These are phyloP conservation scores for Megalops cyprinoides DNA, from an alignment of 2,797 vertebrate genomes.

Conservation along the genomic window DNA sequence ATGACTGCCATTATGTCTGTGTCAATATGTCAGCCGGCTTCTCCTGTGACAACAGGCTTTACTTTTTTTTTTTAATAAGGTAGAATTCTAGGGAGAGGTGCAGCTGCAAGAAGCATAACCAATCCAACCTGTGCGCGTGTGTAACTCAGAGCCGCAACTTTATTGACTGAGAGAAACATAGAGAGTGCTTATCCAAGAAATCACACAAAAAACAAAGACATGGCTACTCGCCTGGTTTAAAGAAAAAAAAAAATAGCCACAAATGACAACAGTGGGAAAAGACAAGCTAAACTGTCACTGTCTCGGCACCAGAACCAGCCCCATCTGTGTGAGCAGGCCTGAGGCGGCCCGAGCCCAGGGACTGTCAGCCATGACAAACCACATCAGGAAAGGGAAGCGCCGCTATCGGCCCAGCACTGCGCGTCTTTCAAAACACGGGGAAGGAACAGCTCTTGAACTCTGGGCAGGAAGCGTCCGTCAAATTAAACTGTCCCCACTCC, in stretches of 20 bases:
- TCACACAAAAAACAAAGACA: not conserved
- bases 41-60: no score
- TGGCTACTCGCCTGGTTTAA: not conserved
- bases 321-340: not conserved
- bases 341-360: not conserved
- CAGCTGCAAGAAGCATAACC: not conserved
- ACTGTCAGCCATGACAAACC: slow-evolving; percentile 22
- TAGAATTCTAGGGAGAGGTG: not conserved
- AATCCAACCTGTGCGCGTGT: not conserved
- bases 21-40: not conserved
- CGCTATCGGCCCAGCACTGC: slow-evolving; percentile 6
- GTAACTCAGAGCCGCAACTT: no score
- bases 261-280: not conserved
- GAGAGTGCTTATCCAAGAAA: no score
- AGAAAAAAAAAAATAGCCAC: not conserved
- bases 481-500: not conserved
- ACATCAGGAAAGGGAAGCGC: slow-evolving; percentile 36
- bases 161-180: no score
- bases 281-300: not conserved
- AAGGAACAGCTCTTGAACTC: slow-evolving; percentile 20
- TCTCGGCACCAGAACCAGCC: not conserved
- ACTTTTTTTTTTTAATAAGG: no score
- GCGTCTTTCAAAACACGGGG: slow-evolving; percentile 10
- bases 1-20: not conserved
- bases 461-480: slow-evolving; percentile 9